Evolutionary conservation across 2,888 invertebrate genomes (phyloP).

Genomic region (Lithophane semibrunnea): DNA sequence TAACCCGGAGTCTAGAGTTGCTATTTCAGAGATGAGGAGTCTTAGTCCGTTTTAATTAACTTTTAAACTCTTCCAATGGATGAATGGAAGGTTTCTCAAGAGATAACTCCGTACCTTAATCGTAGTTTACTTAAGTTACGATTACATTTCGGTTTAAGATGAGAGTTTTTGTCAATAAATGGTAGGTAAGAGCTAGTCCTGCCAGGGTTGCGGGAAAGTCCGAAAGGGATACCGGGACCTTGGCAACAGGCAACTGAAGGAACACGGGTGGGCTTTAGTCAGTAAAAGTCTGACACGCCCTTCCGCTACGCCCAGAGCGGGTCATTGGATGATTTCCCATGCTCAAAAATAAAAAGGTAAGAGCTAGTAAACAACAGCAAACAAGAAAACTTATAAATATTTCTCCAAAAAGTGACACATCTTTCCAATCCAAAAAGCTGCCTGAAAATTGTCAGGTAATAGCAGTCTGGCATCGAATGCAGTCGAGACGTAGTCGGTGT

Average conservation of each 20-base stretch:
- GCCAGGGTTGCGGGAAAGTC: too few species aligned
- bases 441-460: conserved; percentile 30
- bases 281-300: too few species aligned
- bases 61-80: not conserved
- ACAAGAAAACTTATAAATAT: not conserved
- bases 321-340: too few species aligned
- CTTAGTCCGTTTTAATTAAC: not conserved
- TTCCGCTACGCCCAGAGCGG: too few species aligned
- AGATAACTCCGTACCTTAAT: too few species aligned
- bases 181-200: not conserved
- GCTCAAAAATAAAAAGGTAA: not conserved
- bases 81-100: not conserved
- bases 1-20: too few species aligned
- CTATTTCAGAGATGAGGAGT: not conserved
- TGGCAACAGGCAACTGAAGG: too few species aligned
- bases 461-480: conserved; percentile 26
- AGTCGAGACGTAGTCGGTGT: conserved; percentile 20
- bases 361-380: not conserved
- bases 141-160: not conserved
- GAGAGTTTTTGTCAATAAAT: not conserved
- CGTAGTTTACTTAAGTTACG: not conserved
- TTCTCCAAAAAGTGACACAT: not conserved
- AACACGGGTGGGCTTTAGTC: too few species aligned
- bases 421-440: not conserved
- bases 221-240: too few species aligned